Conservation (phyloP, 2,888 invertebrate genomes). For the Papilio elwesi region DNA sequence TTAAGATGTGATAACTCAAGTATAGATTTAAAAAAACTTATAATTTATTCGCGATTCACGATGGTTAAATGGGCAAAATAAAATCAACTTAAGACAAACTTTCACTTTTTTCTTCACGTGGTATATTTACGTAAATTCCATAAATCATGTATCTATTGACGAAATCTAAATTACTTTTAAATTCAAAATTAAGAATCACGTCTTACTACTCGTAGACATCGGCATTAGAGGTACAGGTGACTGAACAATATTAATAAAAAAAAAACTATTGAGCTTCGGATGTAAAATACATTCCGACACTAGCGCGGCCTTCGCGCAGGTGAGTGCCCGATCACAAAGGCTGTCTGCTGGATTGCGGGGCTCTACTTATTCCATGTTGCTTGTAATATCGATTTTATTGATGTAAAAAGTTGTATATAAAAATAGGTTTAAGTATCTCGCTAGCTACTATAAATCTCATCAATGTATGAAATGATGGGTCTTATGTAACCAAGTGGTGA, state of each 20-base stretch:
- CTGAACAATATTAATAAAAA: background rate
- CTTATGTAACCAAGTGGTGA: too few relatives aligned
- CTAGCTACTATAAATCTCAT: background rate
- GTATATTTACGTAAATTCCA: too few relatives aligned
- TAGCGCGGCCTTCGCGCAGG: slow-evolving; percentile 52
- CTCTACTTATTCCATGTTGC: slow-evolving; percentile 32
- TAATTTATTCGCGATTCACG: too few relatives aligned
- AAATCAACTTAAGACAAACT: too few relatives aligned
- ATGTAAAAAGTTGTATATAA: slow-evolving; percentile 34
- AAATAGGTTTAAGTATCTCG: background rate
- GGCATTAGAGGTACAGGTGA: background rate
- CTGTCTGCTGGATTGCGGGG: slow-evolving; percentile 41
- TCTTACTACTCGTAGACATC: background rate
- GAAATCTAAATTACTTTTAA: background rate
- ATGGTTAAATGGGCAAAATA: too few relatives aligned
- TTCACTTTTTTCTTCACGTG: too few relatives aligned
- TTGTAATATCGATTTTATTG: slow-evolving; percentile 41
- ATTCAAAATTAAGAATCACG: background rate
- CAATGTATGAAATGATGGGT: background rate
- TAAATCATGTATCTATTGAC: too few relatives aligned
- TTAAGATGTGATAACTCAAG: too few relatives aligned
- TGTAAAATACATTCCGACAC: slow-evolving; percentile 32
- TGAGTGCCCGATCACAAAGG: slow-evolving; percentile 59
- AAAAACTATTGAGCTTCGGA: slow-evolving; percentile 9
- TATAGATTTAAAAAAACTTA: too few relatives aligned